These are phyloP conservation scores for Osedax frankpressi DNA, from an alignment of 2,888 invertebrate species.

Conservation along the genomic window DNA sequence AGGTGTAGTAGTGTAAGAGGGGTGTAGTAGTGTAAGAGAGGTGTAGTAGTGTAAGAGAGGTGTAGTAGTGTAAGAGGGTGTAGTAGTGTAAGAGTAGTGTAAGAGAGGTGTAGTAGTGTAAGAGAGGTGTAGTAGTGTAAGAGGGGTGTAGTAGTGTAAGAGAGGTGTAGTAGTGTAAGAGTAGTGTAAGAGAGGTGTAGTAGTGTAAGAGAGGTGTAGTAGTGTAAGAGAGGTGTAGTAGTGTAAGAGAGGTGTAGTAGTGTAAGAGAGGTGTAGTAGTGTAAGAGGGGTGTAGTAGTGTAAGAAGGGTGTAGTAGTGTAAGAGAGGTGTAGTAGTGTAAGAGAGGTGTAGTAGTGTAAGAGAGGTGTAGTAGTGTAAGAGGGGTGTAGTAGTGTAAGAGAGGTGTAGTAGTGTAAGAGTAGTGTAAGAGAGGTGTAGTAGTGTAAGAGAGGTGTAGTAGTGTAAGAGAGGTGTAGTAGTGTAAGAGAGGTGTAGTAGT, in stretches of 20 bases:
- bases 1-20: background rate
- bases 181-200: too few relatives aligned
- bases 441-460: background rate
- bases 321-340: background rate
- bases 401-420: background rate
- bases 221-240: background rate
- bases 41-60: background rate
- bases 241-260: background rate
- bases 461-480: too few relatives aligned
- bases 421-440: background rate
- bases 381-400: background rate
- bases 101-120: background rate
- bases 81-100: background rate
- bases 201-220: too few relatives aligned
- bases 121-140: constrained; percentile 63
- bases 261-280: constrained; percentile 64
- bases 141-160: background rate
- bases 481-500: background rate
- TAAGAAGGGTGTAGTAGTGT: background rate
- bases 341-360: too few relatives aligned
- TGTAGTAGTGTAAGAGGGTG: background rate
- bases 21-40: background rate
- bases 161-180: background rate
- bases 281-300: background rate
- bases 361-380: too few relatives aligned